phyloP scores from a whole-genome alignment of 1,140 invertebrate genomes.

The Micrasema minimum region DNA sequence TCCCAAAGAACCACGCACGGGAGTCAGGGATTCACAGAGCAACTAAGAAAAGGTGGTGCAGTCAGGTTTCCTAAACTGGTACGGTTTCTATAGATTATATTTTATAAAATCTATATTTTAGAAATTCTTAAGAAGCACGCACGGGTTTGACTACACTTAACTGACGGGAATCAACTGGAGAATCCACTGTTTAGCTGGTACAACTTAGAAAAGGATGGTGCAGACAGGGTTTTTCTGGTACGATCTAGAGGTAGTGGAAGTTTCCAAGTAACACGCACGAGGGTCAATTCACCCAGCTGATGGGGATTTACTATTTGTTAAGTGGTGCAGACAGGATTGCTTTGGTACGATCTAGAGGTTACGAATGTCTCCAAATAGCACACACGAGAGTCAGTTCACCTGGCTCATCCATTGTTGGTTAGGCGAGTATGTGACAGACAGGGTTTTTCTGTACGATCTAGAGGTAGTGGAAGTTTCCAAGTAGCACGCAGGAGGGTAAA shows the following conservation, averaged over 20 bases:
- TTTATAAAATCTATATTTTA: too few relatives aligned
- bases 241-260: constrained; percentile 51
- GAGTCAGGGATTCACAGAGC: constrained; percentile 60
- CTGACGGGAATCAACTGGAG: not conserved
- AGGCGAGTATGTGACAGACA: not conserved
- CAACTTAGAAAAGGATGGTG: too few relatives aligned
- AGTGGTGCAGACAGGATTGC: not conserved
- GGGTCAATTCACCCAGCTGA: constrained; percentile 94
- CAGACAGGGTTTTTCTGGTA: not conserved
- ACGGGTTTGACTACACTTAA: not conserved
- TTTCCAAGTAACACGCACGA: constrained; percentile 52
- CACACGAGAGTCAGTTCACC: not conserved
- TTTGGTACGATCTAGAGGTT: not conserved
- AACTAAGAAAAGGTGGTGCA: not conserved
- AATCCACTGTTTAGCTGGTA: too few relatives aligned
- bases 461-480: constrained; percentile 53
- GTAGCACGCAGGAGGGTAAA: constrained; percentile 70
- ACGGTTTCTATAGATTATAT: too few relatives aligned
- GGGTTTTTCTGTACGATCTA: constrained; percentile 7
- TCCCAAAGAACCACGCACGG: not conserved
- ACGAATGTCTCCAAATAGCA: not conserved
- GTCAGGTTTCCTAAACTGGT: not conserved
- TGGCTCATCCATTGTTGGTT: not conserved
- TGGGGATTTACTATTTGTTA: constrained; percentile 65
- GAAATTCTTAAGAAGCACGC: not conserved